Conservation (phyloP, 1,140 invertebrate genomes). For the Armadillidium nasatum region DNA sequence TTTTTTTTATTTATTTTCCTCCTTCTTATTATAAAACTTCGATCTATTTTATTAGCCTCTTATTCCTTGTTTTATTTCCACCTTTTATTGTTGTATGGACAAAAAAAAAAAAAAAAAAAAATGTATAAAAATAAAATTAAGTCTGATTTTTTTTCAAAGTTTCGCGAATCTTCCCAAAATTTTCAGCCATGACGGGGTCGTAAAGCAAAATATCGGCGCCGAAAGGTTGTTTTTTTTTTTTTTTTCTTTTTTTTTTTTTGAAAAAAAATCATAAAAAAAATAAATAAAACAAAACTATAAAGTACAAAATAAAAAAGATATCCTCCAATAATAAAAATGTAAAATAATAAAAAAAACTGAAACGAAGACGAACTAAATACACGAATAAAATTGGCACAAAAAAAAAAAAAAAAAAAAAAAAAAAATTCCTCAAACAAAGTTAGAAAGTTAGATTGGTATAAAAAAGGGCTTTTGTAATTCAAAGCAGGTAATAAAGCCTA, state of each 20-base stretch:
- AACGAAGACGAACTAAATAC: constrained; percentile 39
- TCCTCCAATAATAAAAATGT: constrained; percentile 29
- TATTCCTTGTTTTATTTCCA: too few relatives aligned
- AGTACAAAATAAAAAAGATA: not conserved
- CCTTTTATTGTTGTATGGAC: too few relatives aligned
- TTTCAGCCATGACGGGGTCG: constrained; percentile 18
- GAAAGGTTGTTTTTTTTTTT: constrained; percentile 2
- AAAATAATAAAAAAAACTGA: constrained; percentile 24
- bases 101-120: too few relatives aligned
- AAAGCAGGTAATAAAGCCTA: constrained; percentile 38
- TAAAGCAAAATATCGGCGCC: constrained; percentile 42
- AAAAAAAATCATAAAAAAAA: constrained; percentile 17
- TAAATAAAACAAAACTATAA: not conserved
- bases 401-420: too few relatives aligned
- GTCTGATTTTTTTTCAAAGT: too few relatives aligned
- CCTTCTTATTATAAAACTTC: too few relatives aligned
- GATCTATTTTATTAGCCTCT: too few relatives aligned
- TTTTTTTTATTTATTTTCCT: too few relatives aligned
- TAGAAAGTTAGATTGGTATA: constrained; percentile 28
- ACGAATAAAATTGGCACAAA: constrained; percentile 33
- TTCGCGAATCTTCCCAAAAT: not conserved
- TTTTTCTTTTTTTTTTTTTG: not conserved
- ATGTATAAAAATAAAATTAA: too few relatives aligned
- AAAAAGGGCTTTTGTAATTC: constrained; percentile 32
- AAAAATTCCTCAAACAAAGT: constrained; percentile 18